Evolutionary conservation across 2,113 vertebrate species (phyloP).

Genomic region (Symphodus melops): DNA sequence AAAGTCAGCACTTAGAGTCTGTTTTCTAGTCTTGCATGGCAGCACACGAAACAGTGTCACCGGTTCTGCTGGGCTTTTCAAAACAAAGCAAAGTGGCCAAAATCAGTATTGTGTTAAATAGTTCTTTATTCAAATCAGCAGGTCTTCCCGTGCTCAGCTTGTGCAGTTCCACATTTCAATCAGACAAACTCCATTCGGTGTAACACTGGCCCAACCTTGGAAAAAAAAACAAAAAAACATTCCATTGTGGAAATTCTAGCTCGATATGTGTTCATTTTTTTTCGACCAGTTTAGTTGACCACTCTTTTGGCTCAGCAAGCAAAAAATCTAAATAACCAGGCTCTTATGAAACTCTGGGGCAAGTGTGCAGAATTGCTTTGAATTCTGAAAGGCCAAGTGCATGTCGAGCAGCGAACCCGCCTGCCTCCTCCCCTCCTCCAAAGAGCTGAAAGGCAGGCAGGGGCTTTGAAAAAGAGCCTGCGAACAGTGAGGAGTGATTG

Average conservation of each 20-base stretch:
- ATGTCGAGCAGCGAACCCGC: conserved; percentile 7
- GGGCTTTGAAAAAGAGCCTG: conserved; percentile 63
- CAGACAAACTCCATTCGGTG: neutral
- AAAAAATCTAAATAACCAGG: conserved; percentile 4
- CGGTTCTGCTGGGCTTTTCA: conserved; percentile 19
- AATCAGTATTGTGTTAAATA: conserved; percentile 3
- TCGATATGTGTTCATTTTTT: neutral
- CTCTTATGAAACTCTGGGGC: neutral
- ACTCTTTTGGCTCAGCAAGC: neutral
- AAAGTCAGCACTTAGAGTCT: conserved; percentile 52
- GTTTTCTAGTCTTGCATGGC: conserved; percentile 24
- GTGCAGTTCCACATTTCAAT: neutral
- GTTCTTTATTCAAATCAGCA: neutral
- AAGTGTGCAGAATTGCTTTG: conserved; percentile 20
- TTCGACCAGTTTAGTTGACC: neutral
- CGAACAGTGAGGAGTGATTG: conserved; percentile 77
- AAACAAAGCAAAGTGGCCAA: conserved; percentile 12
- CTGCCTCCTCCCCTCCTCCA: conserved; percentile 32
- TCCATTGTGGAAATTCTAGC: too few relatives aligned
- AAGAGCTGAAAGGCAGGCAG: conserved; percentile 68
- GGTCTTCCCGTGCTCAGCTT: neutral
- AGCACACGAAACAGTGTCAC: neutral
- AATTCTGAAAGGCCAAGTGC: conserved; percentile 19
- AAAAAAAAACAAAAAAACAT: neutral
- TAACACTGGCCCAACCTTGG: neutral